Base-by-base conservation (phyloP, 2,888 invertebrate species). In the Agrotis exclamationis region DNA sequence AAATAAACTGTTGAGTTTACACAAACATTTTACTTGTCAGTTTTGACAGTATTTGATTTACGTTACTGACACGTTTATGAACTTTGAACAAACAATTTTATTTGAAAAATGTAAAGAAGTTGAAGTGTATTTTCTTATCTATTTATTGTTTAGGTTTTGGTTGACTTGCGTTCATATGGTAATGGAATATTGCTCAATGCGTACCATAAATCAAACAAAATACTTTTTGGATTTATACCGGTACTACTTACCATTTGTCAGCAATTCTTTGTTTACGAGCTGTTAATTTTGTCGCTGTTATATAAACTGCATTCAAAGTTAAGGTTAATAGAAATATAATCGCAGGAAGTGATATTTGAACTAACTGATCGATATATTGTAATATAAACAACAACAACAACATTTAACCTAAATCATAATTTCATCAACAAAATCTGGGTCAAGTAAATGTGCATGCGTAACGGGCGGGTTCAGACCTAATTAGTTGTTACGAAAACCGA, bases 401-500 rank as follows among this genome's bases (percentile, higher is more conserved):
- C 7, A 48, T 45, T 58, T 44, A 48, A n/a, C 14, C 20, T 20
- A 45, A 66, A 50, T 64, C n/a, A 57, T 69, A 72, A 75, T 81
- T 82, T 76, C 56, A 68, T 58, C 70, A 74, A 65, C 63, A 53
- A 50, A 74, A 72, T 72, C 28, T 80, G 65, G 77, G 80, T 74
- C 71, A 82, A 80, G 48, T 77, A 72, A 72, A 76, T 71, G 58
- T 71, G 74, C 70, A 75, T 77, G 63, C 56, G 64, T 69, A 80
- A 71, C 71, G 66, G 72, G 79, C 50, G 63, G 83, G 74, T 75
- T 79, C 68, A 65, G 71, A 70, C 73, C 71, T 78, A 80, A 82
- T 80, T 80, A 78, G 51, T 73, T 74, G 70, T 80, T 70, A 83
- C 76, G 80, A 81, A 81, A 81, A 76, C 51, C 39, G 54, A 65